Conservation (phyloP, 2,888 invertebrate species). For the Girardia tigrina region DNA sequence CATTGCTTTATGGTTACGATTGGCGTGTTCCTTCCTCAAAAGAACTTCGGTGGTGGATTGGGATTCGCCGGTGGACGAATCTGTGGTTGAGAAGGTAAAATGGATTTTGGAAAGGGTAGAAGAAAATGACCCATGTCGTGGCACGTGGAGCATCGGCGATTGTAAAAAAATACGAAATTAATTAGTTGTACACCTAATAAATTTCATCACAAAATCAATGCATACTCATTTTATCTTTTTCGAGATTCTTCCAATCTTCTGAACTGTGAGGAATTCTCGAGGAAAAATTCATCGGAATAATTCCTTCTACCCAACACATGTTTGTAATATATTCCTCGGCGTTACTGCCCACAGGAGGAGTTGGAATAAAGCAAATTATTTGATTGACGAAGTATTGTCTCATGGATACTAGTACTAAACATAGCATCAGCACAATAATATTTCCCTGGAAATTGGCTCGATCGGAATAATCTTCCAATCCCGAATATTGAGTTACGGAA, state of each 20-base stretch:
- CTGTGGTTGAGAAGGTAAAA: too few species aligned
- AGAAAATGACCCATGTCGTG: too few species aligned
- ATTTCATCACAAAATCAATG: too few species aligned
- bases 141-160: too few species aligned
- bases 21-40: too few species aligned
- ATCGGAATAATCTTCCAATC: constrained; percentile 35
- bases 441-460: constrained; percentile 35
- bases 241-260: constrained; percentile 31
- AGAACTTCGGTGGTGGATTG: too few species aligned
- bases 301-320: constrained; percentile 36
- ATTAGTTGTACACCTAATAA: too few species aligned
- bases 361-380: constrained; percentile 33
- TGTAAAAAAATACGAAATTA: too few species aligned
- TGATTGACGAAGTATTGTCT: constrained; percentile 34
- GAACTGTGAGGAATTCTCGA: constrained; percentile 12
- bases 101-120: too few species aligned
- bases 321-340: constrained; percentile 32
- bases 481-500: constrained; percentile 29
- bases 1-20: too few species aligned
- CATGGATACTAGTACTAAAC: constrained; percentile 28
- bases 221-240: constrained; percentile 34
- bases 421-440: constrained; percentile 31
- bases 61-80: too few species aligned
- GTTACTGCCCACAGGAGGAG: constrained; percentile 24
- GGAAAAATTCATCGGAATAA: constrained; percentile 33